Evolutionary conservation across 1,140 invertebrate genomes (phyloP).

Genomic region (Euwallacea fornicatus): DNA sequence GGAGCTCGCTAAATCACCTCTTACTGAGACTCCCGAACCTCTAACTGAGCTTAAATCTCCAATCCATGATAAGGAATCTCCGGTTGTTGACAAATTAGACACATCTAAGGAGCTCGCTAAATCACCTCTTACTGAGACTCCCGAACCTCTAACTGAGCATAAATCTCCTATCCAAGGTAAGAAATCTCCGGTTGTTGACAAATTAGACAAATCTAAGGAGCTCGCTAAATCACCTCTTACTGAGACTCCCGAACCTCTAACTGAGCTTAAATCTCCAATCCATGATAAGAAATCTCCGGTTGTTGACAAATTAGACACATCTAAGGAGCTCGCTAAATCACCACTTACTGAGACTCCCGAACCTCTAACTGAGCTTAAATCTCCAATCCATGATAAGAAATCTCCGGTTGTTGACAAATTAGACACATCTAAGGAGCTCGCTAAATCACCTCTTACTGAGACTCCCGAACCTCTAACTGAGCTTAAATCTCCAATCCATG

Average conservation of each 20-base stretch:
- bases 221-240: conserved; percentile 4
- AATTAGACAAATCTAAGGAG: neutral
- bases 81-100: neutral
- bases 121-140: no score
- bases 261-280: neutral
- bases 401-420: neutral
- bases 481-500: neutral
- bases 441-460: neutral
- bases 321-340: neutral
- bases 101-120: neutral
- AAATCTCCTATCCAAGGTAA: neutral
- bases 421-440: neutral
- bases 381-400: neutral
- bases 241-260: no score
- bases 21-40: neutral
- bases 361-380: conserved; percentile 9
- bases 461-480: no score
- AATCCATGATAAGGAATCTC: neutral
- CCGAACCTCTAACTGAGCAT: no score
- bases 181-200: neutral
- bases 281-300: neutral
- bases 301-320: neutral
- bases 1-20: neutral
- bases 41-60: neutral
- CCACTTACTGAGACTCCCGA: no score